Base-by-base conservation (phyloP, 1,140 invertebrate species). In the Aphis gossypii region DNA sequence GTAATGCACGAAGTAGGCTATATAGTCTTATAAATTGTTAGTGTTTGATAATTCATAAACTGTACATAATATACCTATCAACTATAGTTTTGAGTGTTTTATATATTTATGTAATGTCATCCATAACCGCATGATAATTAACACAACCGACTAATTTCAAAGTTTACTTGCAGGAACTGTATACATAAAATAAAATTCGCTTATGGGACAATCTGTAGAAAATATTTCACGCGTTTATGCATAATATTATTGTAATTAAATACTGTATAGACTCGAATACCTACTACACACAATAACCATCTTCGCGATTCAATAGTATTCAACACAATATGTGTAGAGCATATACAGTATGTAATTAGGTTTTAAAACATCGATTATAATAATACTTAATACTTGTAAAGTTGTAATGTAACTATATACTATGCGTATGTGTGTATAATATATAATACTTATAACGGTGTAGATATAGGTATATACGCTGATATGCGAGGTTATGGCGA, bases 291-390 rank as follows among this genome's bases (percentile, higher is more conserved):
- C 48, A 51, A 51, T 30, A 30, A 68, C 11, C 60, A n/a, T 14
- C 60, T n/a, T 68, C 11, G 60, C 60, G 11, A 68, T 68, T 68
- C 60, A 14, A n/a, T 30, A 68, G 11, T 68, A 68, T 68, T 68
- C 11, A 68, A n/a, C 60, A n/a, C 60, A 41, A 41, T 41, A 68
- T 83, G 9, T 23, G 23, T 25, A 51, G 14, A 51, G 38, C 14
- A 2, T 46, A 14, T 46, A 14, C 83, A 9, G 41, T 84, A 6
- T 46, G 21, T 86, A 86, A 86, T 44, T 86, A 46, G 8, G 25
- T 86, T 86, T 86, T 30, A 44, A 44, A 86, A 86, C 38, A 86
- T 86, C 83, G 83, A 46, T 86, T 44, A 44, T 46, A 86, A 41
- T 46, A 86, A 41, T 86, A 84, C 23, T 21, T 41, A 38, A 41